Percentiles rank a stretch among this genome's conserved stretches.
Conservation (phyloP, 2,113 vertebrate species). For the Octodon degus region DNA sequence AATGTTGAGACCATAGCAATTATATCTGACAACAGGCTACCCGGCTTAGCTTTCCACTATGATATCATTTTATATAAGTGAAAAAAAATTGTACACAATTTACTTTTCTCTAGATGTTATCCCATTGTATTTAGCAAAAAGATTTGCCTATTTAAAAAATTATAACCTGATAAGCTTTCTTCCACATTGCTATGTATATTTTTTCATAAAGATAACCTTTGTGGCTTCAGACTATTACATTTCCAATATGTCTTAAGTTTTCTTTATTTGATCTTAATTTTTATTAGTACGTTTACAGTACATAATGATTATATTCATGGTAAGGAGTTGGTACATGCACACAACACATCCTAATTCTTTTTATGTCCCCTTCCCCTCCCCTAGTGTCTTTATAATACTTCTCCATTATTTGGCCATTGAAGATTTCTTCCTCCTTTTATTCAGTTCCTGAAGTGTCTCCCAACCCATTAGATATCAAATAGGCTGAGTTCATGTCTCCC, state of each 20-base stretch:
- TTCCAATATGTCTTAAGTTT: neutral
- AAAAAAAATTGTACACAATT: conserved; percentile 24
- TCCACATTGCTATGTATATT: neutral
- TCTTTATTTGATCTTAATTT: neutral
- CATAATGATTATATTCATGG: neutral
- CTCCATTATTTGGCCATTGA: neutral
- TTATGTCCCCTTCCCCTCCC: neutral
- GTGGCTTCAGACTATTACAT: neutral
- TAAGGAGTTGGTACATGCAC: neutral
- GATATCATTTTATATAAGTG: neutral
- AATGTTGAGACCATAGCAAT: neutral
- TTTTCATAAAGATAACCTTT: conserved; percentile 56
- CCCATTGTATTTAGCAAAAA: conserved; percentile 43
- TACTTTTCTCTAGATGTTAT: neutral
- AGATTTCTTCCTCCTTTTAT: neutral
- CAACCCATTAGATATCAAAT: neutral
- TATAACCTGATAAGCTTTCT: neutral
- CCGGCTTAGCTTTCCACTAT: neutral
- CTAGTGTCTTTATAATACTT: neutral
- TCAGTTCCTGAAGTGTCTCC: neutral
- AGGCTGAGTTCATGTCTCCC: neutral
- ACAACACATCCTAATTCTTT: neutral
- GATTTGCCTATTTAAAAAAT: neutral
- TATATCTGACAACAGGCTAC: neutral
- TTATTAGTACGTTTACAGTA: neutral